Evolutionary conservation across 2,113 vertebrate genomes (phyloP), one percentile per base, ranked within the genome.

Genomic region (Eublepharis macularius): DNA sequence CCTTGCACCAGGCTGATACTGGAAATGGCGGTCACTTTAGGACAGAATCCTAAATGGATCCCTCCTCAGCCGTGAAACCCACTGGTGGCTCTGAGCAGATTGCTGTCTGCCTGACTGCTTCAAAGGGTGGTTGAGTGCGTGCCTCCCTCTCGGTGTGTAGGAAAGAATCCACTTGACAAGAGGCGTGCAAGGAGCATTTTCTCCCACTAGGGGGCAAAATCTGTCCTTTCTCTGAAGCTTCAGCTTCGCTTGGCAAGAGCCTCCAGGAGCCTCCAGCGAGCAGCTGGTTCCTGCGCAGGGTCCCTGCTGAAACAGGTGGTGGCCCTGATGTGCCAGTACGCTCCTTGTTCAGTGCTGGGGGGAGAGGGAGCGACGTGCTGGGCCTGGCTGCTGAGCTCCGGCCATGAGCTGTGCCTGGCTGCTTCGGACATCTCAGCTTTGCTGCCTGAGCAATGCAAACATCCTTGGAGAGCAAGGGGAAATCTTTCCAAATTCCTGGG

Each of bases 161-260:
- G 32, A 24, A 3, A 43, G 17, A 21, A 32, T 2, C 39, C 21
- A 34, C 70, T 26, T 21, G 70, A 45, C 4, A 43, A 14, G 41
- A 4, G 43, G 66, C 66, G n/a, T 29, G 12, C 66, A 66, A 66
- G 63, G 32, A 66, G 63, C 7, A 11, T 13, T 69, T n/a, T 32
- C 89, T 63, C 77, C 92, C 94, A 9, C 87, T 77, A 91, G 94
- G 11, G 92, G 94, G 94, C 93, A 87, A 1, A 45, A 91, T 13
- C 8, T 68, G 36, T 66, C 14, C 9, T 26, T 43, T 69, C 75
- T 0, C 7, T 21, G 8, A 1, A 0, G 0, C 2, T 60, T 45
- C 69, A 49, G 2, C 16, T 87, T 8, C 2, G 70, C 6, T 17
- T 2, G 21, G 32, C 49, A 9, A n/a, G 32, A 49, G 19, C 43